Conservation (phyloP, 2,888 invertebrate species). For the Pilophorus perplexus region DNA sequence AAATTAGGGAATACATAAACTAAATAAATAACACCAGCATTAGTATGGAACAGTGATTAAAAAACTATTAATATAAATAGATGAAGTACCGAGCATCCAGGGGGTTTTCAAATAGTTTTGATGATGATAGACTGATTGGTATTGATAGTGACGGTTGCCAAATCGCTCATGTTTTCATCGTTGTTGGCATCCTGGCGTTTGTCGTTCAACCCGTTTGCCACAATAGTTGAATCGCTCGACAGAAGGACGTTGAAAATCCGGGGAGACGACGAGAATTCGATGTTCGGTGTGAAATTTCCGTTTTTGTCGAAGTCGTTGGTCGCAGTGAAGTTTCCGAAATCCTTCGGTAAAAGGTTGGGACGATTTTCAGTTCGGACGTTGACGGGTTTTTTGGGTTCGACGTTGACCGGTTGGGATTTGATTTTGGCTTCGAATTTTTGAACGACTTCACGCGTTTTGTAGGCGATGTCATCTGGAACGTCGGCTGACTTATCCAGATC, state of each 20-base stretch:
- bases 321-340: neutral
- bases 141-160: constrained; percentile 22
- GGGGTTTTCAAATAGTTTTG: constrained; percentile 12
- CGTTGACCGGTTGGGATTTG: neutral
- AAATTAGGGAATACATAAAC: too few relatives aligned
- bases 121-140: constrained; percentile 17
- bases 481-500: neutral
- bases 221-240: neutral
- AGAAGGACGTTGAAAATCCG: neutral
- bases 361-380: neutral
- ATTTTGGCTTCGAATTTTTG: constrained; percentile 16
- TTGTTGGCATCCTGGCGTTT: too few relatives aligned
- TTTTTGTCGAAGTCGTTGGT: neutral
- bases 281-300: too few relatives aligned
- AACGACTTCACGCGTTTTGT: constrained; percentile 9
- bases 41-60: too few relatives aligned
- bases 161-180: neutral
- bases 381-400: neutral
- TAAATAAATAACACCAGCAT: too few relatives aligned
- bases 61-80: too few relatives aligned
- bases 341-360: neutral
- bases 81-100: too few relatives aligned
- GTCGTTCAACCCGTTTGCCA: neutral
- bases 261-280: too few relatives aligned
- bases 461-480: neutral